These are phyloP conservation scores for Hyposoter didymator DNA, from an alignment of 2,888 invertebrate species.

Conservation along the genomic window DNA sequence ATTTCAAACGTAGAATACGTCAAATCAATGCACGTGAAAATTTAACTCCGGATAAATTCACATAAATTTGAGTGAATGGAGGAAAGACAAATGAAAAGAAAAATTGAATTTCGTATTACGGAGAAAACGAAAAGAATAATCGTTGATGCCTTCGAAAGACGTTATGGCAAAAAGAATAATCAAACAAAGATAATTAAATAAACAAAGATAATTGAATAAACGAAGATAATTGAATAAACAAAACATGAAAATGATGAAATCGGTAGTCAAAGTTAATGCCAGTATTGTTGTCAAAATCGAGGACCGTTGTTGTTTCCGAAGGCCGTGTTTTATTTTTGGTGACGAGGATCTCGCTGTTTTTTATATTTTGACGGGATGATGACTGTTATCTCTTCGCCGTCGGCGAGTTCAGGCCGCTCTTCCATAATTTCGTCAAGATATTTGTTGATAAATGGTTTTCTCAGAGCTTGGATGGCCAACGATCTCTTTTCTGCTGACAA, in stretches of 20 bases:
- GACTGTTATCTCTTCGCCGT: constrained; percentile 3
- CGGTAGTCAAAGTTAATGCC: no score
- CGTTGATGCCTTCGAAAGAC: no score
- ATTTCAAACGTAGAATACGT: no score
- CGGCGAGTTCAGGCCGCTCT: constrained; percentile 19
- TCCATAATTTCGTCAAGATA: constrained; percentile 25
- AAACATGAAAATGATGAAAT: no score
- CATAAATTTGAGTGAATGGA: no score
- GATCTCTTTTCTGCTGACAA: constrained; percentile 7
- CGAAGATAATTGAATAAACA: background rate
- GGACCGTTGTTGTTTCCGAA: background rate
- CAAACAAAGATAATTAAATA: background rate
- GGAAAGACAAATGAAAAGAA: no score
- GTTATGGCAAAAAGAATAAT: background rate
- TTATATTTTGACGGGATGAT: constrained; percentile 13
- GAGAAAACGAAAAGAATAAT: no score
- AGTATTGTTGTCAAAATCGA: background rate
- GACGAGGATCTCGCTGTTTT: background rate
- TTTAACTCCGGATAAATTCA: no score
- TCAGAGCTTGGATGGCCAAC: background rate
- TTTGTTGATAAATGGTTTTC: background rate
- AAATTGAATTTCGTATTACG: no score
- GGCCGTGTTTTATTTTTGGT: background rate
- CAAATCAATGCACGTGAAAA: no score
- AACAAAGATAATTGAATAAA: background rate